These are phyloP conservation scores for Prietella phreatophila DNA, from an alignment of 2,113 vertebrate species.

Conservation along the genomic window DNA sequence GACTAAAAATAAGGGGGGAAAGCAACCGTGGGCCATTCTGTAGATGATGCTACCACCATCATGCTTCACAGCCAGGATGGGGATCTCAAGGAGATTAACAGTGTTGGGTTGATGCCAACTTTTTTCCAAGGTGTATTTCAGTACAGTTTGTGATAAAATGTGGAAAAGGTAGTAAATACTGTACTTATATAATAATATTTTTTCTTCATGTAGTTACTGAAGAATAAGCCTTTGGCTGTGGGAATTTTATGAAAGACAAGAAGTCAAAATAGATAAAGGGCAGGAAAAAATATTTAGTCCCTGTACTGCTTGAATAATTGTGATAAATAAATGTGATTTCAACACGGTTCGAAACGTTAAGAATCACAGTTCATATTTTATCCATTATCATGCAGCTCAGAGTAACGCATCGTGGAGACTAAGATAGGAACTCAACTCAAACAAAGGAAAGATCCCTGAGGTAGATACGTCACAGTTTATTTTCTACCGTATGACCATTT, in stretches of 20 bases:
- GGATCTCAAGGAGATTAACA: neutral
- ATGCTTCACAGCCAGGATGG: neutral
- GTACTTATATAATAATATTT: neutral
- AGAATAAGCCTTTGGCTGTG: neutral
- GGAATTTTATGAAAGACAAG: neutral
- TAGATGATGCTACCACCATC: neutral
- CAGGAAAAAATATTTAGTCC: neutral
- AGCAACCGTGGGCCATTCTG: neutral
- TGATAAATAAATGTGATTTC: neutral
- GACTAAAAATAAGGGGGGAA: neutral
- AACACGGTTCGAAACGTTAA: neutral
- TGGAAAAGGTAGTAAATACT: neutral
- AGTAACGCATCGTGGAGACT: neutral
- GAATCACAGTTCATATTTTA: neutral
- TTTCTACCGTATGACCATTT: neutral
- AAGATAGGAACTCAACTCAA: neutral
- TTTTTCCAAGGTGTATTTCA: too few species aligned
- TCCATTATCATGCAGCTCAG: neutral
- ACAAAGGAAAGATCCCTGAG: neutral
- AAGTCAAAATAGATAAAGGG: neutral
- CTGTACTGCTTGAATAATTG: neutral
- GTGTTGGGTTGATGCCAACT: neutral
- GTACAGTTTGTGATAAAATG: neutral
- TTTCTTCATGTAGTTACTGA: neutral
- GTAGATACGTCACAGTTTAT: neutral